Conservation (phyloP, 2,888 invertebrate genomes). For the Platycheirus rosarum region DNA sequence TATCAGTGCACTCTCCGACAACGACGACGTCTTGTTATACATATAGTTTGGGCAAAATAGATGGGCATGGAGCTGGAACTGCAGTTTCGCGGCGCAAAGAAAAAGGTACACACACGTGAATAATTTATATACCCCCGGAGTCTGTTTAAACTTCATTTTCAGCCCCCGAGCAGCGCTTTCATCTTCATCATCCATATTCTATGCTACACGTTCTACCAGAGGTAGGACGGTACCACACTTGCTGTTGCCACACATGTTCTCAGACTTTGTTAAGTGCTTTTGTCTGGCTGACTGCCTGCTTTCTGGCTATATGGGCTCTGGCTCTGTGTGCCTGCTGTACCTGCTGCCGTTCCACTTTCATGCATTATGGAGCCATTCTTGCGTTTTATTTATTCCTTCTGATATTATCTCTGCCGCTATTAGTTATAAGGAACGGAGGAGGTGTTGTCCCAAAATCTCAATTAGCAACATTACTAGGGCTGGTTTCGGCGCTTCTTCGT, state of each 20-base stretch:
- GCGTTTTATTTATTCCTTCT: constrained; percentile 43
- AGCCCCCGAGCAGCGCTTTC: constrained; percentile 44
- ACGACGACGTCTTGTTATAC: not conserved
- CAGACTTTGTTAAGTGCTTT: constrained; percentile 72
- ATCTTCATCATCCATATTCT: constrained; percentile 12
- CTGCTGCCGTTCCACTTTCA: constrained; percentile 43
- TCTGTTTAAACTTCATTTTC: constrained; percentile 63
- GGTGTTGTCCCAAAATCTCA: constrained; percentile 36
- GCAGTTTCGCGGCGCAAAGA: constrained; percentile 42
- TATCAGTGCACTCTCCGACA: not conserved
- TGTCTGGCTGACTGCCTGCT: constrained; percentile 65
- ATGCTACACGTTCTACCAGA: not conserved
- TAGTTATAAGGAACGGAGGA: constrained; percentile 7
- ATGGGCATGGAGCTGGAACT: constrained; percentile 16
- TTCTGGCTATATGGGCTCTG: constrained; percentile 45
- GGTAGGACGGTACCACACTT: not conserved
- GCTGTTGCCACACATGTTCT: constrained; percentile 65
- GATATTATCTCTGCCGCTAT: constrained; percentile 4
- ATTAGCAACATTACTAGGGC: constrained; percentile 19
- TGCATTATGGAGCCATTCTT: constrained; percentile 45
- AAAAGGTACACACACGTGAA: constrained; percentile 62
- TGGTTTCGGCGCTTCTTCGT: not conserved
- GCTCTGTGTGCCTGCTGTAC: constrained; percentile 41
- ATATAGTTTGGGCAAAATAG: constrained; percentile 39
- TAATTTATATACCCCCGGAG: constrained; percentile 64